These are phyloP conservation scores for Rhopalosiphum padi DNA, from an alignment of 1,140 invertebrate genomes.

Conservation along the genomic window DNA sequence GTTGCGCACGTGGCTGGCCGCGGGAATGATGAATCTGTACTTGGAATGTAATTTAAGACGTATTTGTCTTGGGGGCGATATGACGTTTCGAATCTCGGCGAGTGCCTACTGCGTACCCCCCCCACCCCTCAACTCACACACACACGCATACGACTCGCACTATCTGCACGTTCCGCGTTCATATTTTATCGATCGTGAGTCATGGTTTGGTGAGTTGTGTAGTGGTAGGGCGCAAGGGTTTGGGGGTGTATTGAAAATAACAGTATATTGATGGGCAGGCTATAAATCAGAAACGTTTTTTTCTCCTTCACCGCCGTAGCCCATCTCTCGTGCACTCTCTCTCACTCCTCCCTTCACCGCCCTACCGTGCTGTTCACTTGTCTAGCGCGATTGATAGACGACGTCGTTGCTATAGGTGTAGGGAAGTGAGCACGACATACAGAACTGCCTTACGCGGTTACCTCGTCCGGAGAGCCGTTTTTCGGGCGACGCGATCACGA, in stretches of 20 bases:
- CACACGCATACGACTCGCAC: neutral
- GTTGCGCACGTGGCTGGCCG: neutral
- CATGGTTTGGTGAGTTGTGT: neutral
- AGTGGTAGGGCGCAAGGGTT: neutral
- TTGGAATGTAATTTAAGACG: conserved; percentile 40
- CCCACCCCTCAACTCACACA: neutral
- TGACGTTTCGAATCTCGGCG: conserved; percentile 46
- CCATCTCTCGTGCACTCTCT: neutral
- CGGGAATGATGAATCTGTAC: conserved; percentile 42
- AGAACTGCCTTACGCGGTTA: neutral
- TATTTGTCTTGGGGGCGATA: conserved; percentile 43
- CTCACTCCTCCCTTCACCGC: fast-evolving
- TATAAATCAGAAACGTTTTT: conserved; percentile 55
- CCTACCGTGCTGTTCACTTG: neutral
- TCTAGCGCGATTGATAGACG: conserved; percentile 29
- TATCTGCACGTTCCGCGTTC: neutral
- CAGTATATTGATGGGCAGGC: conserved; percentile 41
- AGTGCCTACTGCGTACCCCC: neutral
- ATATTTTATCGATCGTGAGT: conserved; percentile 35
- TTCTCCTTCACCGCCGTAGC: neutral
- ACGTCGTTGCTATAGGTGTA: neutral
- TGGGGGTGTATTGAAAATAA: conserved; percentile 25
- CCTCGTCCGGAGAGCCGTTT: neutral
- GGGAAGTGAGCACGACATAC: neutral
- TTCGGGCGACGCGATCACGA: neutral